These are phyloP conservation scores for Centrocercus urophasianus DNA, from an alignment of 2,113 vertebrate species.

Conservation along the genomic window DNA sequence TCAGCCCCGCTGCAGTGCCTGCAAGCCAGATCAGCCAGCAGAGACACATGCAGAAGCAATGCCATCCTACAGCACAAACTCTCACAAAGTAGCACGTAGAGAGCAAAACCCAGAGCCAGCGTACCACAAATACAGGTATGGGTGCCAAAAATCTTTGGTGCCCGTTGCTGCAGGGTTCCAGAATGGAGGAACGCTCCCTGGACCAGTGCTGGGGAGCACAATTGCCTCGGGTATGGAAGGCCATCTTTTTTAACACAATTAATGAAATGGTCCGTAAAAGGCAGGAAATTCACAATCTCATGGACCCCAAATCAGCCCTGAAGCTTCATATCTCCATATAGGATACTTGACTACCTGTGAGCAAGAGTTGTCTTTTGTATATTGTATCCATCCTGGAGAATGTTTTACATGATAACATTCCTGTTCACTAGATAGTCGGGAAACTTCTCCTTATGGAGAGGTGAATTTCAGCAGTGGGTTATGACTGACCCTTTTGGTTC, in stretches of 20 bases:
- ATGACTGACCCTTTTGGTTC: background rate
- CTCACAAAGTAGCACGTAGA: background rate
- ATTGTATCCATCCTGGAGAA: background rate
- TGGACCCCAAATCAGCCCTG: background rate
- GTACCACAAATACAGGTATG: background rate
- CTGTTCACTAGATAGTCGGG: background rate
- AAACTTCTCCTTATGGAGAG: background rate
- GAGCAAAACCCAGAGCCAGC: background rate
- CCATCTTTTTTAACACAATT: background rate
- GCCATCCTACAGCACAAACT: background rate
- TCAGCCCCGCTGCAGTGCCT: background rate
- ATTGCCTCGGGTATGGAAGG: rapidly evolving
- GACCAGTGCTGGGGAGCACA: rapidly evolving
- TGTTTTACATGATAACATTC: background rate
- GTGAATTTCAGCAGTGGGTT: background rate
- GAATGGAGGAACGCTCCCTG: background rate
- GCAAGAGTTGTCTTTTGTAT: background rate
- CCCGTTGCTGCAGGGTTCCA: background rate
- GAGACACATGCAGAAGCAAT: background rate
- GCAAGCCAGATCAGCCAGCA: background rate
- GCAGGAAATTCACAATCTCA: background rate
- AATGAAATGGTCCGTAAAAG: background rate
- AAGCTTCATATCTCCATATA: background rate
- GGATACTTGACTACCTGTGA: rapidly evolving
- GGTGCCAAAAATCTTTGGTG: background rate